These are phyloP conservation scores for Euglossa dilemma DNA, from an alignment of 1,140 invertebrate species.

Conservation along the genomic window DNA sequence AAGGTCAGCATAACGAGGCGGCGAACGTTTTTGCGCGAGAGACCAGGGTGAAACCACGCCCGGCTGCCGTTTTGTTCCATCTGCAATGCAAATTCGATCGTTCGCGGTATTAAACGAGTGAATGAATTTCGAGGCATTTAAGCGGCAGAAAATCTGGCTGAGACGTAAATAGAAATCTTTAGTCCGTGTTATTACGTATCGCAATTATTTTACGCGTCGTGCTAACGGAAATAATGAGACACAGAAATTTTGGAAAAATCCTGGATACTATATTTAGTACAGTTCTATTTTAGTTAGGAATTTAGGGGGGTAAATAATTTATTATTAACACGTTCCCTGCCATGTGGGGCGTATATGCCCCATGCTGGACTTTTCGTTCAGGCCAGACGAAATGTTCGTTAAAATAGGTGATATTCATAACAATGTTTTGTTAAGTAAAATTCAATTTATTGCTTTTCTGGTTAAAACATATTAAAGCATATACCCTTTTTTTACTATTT, in stretches of 20 bases:
- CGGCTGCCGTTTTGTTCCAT: neutral
- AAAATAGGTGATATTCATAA: no score
- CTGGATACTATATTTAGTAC: no score
- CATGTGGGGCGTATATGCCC: no score
- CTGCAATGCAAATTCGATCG: slow-evolving; percentile 27
- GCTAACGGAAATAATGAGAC: neutral
- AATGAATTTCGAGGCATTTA: slow-evolving; percentile 2
- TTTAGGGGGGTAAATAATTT: no score
- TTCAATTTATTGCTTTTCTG: no score
- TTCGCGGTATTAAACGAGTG: neutral
- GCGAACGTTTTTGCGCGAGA: neutral
- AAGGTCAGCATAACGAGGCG: slow-evolving; percentile 21
- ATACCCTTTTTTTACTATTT: no score
- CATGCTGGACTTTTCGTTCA: no score
- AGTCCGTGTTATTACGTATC: neutral
- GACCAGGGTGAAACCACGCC: neutral
- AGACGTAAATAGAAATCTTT: neutral
- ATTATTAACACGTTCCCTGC: no score
- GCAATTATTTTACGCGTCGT: neutral
- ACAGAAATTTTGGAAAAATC: neutral
- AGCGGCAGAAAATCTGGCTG: neutral
- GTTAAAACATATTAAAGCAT: no score
- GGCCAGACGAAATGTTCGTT: no score
- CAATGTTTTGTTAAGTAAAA: no score
- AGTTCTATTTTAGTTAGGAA: no score